Evolutionary conservation across 2,797 vertebrate genomes (phyloP).

Genomic region (Esox lucius): DNA sequence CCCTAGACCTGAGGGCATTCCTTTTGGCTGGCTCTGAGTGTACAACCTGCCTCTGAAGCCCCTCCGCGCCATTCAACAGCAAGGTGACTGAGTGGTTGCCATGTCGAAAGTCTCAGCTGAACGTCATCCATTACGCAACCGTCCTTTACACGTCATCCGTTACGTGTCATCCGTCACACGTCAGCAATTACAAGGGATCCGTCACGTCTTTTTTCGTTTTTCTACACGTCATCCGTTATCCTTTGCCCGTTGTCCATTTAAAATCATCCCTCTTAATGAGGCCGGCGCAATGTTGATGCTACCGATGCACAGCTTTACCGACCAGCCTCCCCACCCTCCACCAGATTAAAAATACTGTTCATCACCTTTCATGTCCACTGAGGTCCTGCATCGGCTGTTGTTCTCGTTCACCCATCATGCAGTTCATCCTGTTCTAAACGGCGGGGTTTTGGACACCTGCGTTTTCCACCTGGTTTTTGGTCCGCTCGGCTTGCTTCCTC

Average conservation of each 20-base stretch:
- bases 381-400: not conserved
- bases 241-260: no score
- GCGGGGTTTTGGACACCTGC: constrained; percentile 35
- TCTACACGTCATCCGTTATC: no score
- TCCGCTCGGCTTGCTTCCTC: constrained; percentile 21
- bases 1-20: not conserved
- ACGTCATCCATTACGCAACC: no score
- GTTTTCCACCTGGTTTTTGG: constrained; percentile 20
- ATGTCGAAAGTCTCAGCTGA: constrained; percentile 3
- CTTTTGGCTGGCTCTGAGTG: constrained; percentile 28
- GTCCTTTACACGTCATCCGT: no score
- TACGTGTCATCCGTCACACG: no score
- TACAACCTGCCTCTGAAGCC: not conserved
- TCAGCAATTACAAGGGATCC: no score
- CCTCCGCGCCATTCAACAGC: not conserved
- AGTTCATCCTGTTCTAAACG: not conserved
- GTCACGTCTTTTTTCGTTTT: no score
- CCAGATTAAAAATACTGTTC: not conserved
- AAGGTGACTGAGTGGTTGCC: constrained; percentile 18
- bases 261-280: no score
- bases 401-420: not conserved
- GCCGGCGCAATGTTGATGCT: no score
- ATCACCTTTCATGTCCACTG: not conserved
- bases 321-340: no score
- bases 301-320: no score